Percentiles rank a stretch among this genome's conserved stretches.
These are phyloP conservation scores for Lagria hirta DNA, from an alignment of 2,888 invertebrate genomes.

Conservation along the genomic window DNA sequence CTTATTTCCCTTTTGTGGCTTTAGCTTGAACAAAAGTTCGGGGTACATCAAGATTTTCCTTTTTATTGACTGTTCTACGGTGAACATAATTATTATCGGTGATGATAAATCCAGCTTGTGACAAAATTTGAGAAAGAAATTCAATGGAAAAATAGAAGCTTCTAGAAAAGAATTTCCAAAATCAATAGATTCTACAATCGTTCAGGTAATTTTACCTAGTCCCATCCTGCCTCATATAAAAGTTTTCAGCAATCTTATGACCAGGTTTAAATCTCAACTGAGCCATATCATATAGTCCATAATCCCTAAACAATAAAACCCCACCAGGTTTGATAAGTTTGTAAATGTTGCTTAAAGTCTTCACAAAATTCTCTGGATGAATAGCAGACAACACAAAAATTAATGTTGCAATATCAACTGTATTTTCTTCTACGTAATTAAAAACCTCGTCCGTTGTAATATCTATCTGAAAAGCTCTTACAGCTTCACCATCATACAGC, in stretches of 20 bases:
- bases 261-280: slow-evolving; percentile 92
- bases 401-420: slow-evolving; percentile 80
- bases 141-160: slow-evolving; percentile 81
- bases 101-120: slow-evolving; percentile 69
- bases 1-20: slow-evolving; percentile 54
- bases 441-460: slow-evolving; percentile 71
- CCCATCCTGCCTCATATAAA: slow-evolving; percentile 96
- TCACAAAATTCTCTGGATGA: slow-evolving; percentile 78
- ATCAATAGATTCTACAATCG: not conserved
- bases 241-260: slow-evolving; percentile 87
- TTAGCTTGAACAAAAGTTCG: slow-evolving; percentile 93
- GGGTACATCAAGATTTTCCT: slow-evolving; percentile 88
- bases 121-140: slow-evolving; percentile 67
- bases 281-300: slow-evolving; percentile 94
- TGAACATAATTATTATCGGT: slow-evolving; percentile 76
- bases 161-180: slow-evolving; percentile 52
- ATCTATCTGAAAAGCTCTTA: slow-evolving; percentile 84
- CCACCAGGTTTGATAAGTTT: slow-evolving; percentile 74
- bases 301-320: slow-evolving; percentile 84
- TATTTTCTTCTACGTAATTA: slow-evolving; percentile 54
- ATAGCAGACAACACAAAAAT: slow-evolving; percentile 96
- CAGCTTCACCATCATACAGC: slow-evolving; percentile 64
- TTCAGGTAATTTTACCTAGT: slow-evolving; percentile 64
- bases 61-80: slow-evolving; percentile 86
- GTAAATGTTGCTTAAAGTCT: slow-evolving; percentile 65